These are phyloP conservation scores for Acropora yongei DNA, from an alignment of 64 coral and sea anemone genomes.

Conservation along the genomic window DNA sequence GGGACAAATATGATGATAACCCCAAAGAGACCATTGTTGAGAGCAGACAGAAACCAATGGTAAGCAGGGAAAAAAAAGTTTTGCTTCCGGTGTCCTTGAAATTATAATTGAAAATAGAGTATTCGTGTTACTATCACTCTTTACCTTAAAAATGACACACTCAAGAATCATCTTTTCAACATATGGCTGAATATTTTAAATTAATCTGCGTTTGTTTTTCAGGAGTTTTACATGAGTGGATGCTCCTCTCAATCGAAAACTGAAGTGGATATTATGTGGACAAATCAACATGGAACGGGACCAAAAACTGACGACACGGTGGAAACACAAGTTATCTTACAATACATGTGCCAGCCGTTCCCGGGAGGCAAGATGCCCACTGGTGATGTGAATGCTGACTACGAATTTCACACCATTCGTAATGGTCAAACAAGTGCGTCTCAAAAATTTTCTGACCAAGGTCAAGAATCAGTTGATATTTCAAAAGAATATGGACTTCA, in stretches of 20 bases:
- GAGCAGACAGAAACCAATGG: too few relatives aligned
- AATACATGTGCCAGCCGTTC: slow-evolving; percentile 25
- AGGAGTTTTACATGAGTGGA: slow-evolving; percentile 34
- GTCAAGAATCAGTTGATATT: background rate
- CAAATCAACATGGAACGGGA: background rate
- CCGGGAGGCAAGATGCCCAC: background rate
- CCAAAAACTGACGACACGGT: background rate
- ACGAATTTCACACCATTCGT: slow-evolving; percentile 8
- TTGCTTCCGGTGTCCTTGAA: too few relatives aligned
- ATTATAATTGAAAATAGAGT: too few relatives aligned
- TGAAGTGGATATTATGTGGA: slow-evolving; percentile 18
- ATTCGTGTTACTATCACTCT: too few relatives aligned
- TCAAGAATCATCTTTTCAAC: background rate
- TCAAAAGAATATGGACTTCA: slow-evolving; percentile 13
- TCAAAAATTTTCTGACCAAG: background rate
- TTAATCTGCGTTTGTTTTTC: background rate
- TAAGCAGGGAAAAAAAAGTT: too few relatives aligned
- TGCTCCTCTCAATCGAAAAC: background rate
- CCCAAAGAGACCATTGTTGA: background rate
- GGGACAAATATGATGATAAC: background rate
- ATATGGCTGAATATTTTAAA: background rate
- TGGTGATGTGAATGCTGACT: background rate
- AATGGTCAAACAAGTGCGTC: background rate
- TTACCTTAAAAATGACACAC: background rate
- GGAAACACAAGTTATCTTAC: slow-evolving; percentile 28